A percentile compares a stretch with the other conserved stretches of the same genome.
Conservation (phyloP, 2,888 invertebrate species). For the Cistogaster globosa region DNA sequence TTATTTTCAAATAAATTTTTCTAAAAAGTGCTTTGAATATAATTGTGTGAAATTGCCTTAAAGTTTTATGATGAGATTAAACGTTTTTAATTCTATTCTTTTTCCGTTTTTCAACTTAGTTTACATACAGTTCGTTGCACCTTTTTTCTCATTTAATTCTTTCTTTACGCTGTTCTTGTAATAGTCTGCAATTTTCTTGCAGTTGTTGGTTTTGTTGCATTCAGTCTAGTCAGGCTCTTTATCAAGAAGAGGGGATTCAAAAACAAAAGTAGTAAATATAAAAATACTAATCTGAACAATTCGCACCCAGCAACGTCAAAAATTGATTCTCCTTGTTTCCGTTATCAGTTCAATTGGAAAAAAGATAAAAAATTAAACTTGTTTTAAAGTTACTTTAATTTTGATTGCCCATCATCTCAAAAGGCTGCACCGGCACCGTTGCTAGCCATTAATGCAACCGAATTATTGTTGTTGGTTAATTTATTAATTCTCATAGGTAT, state of each 20-base stretch:
- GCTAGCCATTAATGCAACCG: background rate
- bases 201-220: constrained; percentile 59
- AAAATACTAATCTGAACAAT: constrained; percentile 61
- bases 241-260: constrained; percentile 63
- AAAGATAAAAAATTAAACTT: constrained; percentile 50
- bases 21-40: background rate
- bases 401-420: constrained; percentile 29
- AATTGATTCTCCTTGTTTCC: constrained; percentile 45
- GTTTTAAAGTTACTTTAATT: constrained; percentile 52
- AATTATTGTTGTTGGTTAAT: background rate
- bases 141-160: constrained; percentile 63
- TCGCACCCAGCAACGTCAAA: constrained; percentile 70
- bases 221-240: constrained; percentile 66
- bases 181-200: constrained; percentile 57
- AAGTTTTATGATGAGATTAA: constrained; percentile 10
- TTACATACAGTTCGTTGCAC: constrained; percentile 69
- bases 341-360: constrained; percentile 43
- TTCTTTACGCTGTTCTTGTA: constrained; percentile 30
- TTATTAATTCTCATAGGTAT: constrained; percentile 19
- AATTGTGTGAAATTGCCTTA: background rate
- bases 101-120: constrained; percentile 54
- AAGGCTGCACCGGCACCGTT: constrained; percentile 11
- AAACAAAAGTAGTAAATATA: constrained; percentile 50
- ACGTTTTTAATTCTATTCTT: constrained; percentile 35
- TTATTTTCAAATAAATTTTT: background rate